Conservation (phyloP, 1,140 invertebrate species). For the Lepidotrigona ventralis region DNA sequence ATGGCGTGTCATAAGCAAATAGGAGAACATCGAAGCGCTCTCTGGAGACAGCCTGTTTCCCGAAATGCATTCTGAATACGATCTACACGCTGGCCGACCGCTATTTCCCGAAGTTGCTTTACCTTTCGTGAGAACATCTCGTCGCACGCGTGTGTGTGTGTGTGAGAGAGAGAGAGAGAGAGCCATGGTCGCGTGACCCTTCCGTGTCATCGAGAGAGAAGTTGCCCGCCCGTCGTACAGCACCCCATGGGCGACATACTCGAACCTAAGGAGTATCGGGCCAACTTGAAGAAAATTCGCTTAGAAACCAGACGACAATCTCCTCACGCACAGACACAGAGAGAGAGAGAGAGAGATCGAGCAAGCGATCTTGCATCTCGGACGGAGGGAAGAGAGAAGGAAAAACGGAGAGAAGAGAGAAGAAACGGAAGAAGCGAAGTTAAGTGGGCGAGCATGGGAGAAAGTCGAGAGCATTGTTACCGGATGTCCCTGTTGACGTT, state of each 20-base stretch:
- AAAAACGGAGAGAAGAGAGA: too few species aligned
- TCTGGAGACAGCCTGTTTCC: slow-evolving; percentile 6
- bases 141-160: too few species aligned
- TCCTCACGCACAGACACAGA: neutral
- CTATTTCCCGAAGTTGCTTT: slow-evolving; percentile 19
- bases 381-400: too few species aligned
- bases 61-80: slow-evolving; percentile 33
- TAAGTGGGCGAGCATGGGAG: neutral
- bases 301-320: neutral
- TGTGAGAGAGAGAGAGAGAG: neutral
- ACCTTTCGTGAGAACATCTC: slow-evolving; percentile 26
- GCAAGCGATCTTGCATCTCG: too few species aligned
- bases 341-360: neutral
- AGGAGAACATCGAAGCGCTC: slow-evolving; percentile 2
- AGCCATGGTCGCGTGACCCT: slow-evolving; percentile 38
- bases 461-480: slow-evolving; percentile 73
- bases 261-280: slow-evolving; percentile 38
- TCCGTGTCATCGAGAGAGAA: slow-evolving; percentile 1
- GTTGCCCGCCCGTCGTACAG: slow-evolving; percentile 9
- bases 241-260: slow-evolving; percentile 43
- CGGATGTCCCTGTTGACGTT: slow-evolving; percentile 71
- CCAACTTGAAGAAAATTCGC: slow-evolving; percentile 40
- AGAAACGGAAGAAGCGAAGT: neutral
- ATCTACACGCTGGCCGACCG: neutral
- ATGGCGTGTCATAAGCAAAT: neutral